These are phyloP conservation scores for Poliocrania exsul DNA, from an alignment of 2,797 vertebrate species.

Conservation along the genomic window DNA sequence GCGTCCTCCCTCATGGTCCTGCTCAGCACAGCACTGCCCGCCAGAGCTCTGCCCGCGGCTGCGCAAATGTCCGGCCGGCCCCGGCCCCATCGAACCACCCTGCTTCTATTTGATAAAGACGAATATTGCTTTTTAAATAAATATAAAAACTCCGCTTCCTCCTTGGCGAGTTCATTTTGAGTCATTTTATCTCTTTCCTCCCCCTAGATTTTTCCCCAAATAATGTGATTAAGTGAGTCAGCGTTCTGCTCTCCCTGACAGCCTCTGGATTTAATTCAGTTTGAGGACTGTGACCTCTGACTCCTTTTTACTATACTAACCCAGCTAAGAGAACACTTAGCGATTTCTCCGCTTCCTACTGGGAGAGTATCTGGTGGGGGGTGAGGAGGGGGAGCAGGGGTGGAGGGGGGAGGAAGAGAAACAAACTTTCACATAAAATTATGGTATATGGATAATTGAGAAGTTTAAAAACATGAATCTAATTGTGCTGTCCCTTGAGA, in stretches of 20 bases:
- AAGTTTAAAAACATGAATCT: conserved; percentile 99
- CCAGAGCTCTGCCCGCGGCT: conserved; percentile 40
- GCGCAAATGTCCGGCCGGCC: conserved; percentile 12
- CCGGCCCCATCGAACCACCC: conserved; percentile 57
- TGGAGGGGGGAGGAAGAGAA: conserved; percentile 75
- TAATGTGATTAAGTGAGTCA: conserved; percentile 86
- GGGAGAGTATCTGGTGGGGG: conserved; percentile 68
- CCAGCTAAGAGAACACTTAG: conserved; percentile 83
- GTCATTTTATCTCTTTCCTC: conserved; percentile 84
- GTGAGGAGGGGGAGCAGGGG: not conserved
- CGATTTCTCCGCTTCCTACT: conserved; percentile 77
- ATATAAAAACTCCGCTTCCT: conserved; percentile 82
- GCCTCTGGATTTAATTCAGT: conserved; percentile 83
- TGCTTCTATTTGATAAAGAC: conserved; percentile 78
- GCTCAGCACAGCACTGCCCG: not conserved
- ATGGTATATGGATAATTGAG: conserved; percentile 96
- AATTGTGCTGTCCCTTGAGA: conserved; percentile 93
- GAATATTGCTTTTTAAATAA: conserved; percentile 83
- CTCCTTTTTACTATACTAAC: conserved; percentile 82
- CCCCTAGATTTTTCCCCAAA: conserved; percentile 82
- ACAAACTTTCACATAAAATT: conserved; percentile 93
- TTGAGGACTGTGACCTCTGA: conserved; percentile 88
- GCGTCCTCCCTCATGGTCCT: conserved; percentile 19
- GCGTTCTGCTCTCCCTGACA: conserved; percentile 78
- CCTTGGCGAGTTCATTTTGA: conserved; percentile 83